Evolutionary conservation across 2,888 invertebrate genomes (phyloP).

Genomic region (Drosophila histrio): DNA sequence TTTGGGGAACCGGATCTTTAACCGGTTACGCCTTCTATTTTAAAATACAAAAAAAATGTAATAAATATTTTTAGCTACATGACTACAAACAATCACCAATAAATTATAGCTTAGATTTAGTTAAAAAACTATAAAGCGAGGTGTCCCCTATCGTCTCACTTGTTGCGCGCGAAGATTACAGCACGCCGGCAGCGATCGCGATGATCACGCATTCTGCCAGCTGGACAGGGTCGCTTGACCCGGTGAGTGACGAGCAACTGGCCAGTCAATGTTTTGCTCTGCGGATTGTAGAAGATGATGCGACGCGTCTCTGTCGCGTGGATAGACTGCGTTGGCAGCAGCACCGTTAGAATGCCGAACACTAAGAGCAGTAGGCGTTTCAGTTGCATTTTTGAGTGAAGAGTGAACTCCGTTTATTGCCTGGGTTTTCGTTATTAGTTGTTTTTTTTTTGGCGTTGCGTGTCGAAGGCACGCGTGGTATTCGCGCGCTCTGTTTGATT

Average conservation of each 20-base stretch:
- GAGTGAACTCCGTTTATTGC: not conserved
- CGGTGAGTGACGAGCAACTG: constrained; percentile 71
- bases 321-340: constrained; percentile 55
- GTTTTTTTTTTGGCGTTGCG: not conserved
- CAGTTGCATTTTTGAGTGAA: constrained; percentile 42
- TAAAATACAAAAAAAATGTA: too few relatives aligned
- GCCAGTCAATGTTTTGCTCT: constrained; percentile 59
- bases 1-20: too few relatives aligned
- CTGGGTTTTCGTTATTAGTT: not conserved
- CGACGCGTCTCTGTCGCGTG: constrained; percentile 44
- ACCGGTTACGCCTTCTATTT: too few relatives aligned
- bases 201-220: constrained; percentile 78
- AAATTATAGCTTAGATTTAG: too few relatives aligned
- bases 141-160: constrained; percentile 30
- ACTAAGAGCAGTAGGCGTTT: constrained; percentile 41
- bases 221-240: constrained; percentile 67
- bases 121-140: too few relatives aligned
- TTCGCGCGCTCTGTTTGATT: constrained; percentile 28
- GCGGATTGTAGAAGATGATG: constrained; percentile 74
- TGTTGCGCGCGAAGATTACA: constrained; percentile 66
- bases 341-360: constrained; percentile 44
- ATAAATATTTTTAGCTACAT: too few relatives aligned
- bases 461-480: constrained; percentile 19
- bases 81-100: too few relatives aligned
- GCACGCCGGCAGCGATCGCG: constrained; percentile 79